phyloP scores from a whole-genome alignment of 2,888 invertebrate species.

The Drosophila formosana region DNA sequence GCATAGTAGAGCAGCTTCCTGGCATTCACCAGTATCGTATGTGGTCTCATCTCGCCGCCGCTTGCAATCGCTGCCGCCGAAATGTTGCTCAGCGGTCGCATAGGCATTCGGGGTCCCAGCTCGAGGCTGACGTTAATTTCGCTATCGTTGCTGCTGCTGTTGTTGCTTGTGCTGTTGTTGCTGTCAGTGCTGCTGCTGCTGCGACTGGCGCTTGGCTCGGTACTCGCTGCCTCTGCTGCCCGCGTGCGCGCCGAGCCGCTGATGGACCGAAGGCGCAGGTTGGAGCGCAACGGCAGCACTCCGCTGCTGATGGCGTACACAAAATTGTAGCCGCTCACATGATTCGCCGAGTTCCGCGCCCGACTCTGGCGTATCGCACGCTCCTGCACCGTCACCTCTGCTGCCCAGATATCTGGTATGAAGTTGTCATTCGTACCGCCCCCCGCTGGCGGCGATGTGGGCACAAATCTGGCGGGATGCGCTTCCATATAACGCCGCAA shows the following conservation, averaged over 20 bases:
- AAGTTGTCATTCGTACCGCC: slow-evolving; percentile 66
- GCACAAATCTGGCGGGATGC: slow-evolving; percentile 3
- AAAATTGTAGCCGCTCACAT: slow-evolving; percentile 83
- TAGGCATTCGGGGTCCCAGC: slow-evolving; percentile 47
- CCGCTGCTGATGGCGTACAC: slow-evolving; percentile 85
- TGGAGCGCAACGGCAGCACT: slow-evolving; percentile 72
- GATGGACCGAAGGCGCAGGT: slow-evolving; percentile 34
- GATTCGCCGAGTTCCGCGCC: slow-evolving; percentile 74
- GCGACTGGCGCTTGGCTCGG: slow-evolving; percentile 14
- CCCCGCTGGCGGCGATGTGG: slow-evolving; percentile 4
- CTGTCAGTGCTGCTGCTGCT: slow-evolving; percentile 53
- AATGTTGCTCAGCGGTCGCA: slow-evolving; percentile 52
- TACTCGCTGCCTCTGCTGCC: slow-evolving; percentile 34
- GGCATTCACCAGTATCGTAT: slow-evolving; percentile 86
- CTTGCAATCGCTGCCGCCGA: slow-evolving; percentile 13
- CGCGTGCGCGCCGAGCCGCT: slow-evolving; percentile 31
- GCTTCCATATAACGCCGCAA: slow-evolving; percentile 14
- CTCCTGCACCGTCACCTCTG: slow-evolving; percentile 84
- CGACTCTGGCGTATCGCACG: slow-evolving; percentile 82
- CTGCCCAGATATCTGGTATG: slow-evolving; percentile 85
- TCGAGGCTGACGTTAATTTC: slow-evolving; percentile 47
- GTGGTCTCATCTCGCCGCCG: slow-evolving; percentile 20
- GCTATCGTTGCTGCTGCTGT: slow-evolving; percentile 16
- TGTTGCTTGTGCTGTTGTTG: slow-evolving; percentile 28
- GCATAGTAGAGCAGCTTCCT: slow-evolving; percentile 93